Evolutionary conservation across 2,888 invertebrate species (phyloP), one percentile per base, ranked within the genome.

Genomic region (Drosophila setosimentum): DNA sequence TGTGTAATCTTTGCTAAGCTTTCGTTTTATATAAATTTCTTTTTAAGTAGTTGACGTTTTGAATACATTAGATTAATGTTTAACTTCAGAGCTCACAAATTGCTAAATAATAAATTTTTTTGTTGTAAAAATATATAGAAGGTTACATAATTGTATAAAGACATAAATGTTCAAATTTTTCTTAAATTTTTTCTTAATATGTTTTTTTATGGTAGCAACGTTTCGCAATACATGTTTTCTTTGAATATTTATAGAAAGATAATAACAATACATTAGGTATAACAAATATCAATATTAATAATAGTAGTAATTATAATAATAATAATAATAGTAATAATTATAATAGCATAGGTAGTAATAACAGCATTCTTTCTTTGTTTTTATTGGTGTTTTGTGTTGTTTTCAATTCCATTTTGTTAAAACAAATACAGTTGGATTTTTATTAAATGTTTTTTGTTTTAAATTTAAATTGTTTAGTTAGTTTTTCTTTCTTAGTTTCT

Each of bases 221-320:
- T 67, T 69, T 53, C 55, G 73, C 74, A 70, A 78, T 84, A 78
- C 51, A 74, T 82, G 35, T 57, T 59, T 58, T 67, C 64, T 78
- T 80, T 73, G 69, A 80, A 72, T 67, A 72, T 53, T 65, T 73
- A 55, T 67, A 79, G 67, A 79, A 79, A 68, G 68, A 80, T 84
- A 87, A 89, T 84, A 87, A 84, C 88, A 87, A 84, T 85, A 87
- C 89, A 88, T 83, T 83, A 88, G 83, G 89, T 68, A 88, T 85
- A 85, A 85, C 85, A 85, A 85, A 89, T 88, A 89, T 86, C 80
- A 87, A 82, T 85, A 83, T 75, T 63, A 78, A 89, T 88, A 76
- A 69, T 79, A 81, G 78, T 89, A 70, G 58, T 76, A 83, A 72
- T 87, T 75, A 71, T 71, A 78, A 67, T 73, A 48, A 76, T 86